phyloP scores from a whole-genome alignment of 2,888 invertebrate species.

The Sthenelais limicola region DNA sequence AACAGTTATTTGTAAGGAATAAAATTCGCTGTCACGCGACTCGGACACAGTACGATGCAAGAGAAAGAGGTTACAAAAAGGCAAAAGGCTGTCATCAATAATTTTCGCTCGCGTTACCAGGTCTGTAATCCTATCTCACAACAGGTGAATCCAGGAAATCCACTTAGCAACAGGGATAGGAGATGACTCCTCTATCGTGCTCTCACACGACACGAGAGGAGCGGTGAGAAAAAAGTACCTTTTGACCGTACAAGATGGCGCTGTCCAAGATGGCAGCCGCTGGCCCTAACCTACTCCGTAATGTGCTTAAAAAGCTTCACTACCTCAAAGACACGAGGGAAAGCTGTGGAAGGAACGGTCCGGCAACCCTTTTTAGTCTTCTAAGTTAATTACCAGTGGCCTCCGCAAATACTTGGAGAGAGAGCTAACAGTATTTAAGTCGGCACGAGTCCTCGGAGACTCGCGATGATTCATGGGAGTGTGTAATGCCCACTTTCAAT shows the following conservation, averaged over 20 bases:
- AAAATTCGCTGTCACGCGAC: too few species aligned
- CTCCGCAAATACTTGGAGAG: conserved; percentile 20
- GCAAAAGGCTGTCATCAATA: too few species aligned
- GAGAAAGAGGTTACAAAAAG: too few species aligned
- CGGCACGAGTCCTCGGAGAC: conserved; percentile 27
- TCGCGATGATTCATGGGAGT: conserved; percentile 29
- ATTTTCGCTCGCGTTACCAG: too few species aligned
- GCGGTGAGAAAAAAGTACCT: neutral
- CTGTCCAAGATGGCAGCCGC: conserved; percentile 3
- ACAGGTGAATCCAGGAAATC: conserved; percentile 9
- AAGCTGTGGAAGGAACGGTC: neutral
- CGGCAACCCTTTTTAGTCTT: conserved; percentile 25
- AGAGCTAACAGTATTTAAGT: conserved; percentile 37
- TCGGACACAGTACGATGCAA: too few species aligned
- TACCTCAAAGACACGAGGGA: conserved; percentile 20
- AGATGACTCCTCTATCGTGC: neutral
- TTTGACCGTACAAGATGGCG: neutral
- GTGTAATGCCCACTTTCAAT: conserved; percentile 33
- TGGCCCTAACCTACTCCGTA: neutral
- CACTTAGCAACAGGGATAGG: conserved; percentile 9
- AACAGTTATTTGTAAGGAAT: too few species aligned
- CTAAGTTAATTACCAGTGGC: conserved; percentile 33
- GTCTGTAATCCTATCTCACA: conserved; percentile 6
- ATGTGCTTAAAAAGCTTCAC: conserved; percentile 31
- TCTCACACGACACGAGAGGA: neutral